These are phyloP conservation scores for Bembecia ichneumoniformis DNA, from an alignment of 2,888 invertebrate species.

Conservation along the genomic window DNA sequence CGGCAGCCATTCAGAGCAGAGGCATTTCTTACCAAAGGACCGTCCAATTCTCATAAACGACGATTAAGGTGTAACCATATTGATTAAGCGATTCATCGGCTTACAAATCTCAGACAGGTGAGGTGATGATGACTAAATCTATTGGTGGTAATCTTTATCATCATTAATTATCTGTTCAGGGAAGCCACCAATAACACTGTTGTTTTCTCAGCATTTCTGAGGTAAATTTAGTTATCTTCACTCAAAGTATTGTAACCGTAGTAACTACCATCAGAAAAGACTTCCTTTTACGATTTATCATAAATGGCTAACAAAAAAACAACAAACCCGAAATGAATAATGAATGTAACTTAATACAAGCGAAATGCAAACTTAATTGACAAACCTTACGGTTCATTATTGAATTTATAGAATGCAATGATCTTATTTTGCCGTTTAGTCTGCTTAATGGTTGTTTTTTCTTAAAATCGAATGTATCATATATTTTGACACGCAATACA, in stretches of 20 bases:
- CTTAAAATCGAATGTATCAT: slow-evolving; percentile 48
- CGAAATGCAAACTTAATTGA: neutral
- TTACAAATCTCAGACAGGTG: neutral
- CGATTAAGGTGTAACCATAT: slow-evolving; percentile 38
- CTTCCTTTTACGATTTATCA: slow-evolving; percentile 9
- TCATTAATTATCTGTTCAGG: no score
- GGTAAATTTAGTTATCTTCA: no score
- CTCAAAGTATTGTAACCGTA: no score
- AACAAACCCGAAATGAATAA: neutral
- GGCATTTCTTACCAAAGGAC: slow-evolving; percentile 21
- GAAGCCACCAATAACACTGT: no score
- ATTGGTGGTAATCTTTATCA: no score
- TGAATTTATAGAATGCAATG: neutral
- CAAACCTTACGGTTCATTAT: neutral
- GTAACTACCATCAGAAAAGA: neutral
- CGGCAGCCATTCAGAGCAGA: slow-evolving; percentile 14
- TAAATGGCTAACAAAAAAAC: neutral
- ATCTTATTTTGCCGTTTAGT: slow-evolving; percentile 50
- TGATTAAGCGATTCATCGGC: slow-evolving; percentile 54
- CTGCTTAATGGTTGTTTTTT: slow-evolving; percentile 48
- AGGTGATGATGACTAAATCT: no score
- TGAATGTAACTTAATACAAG: neutral
- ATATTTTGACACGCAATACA: slow-evolving; percentile 60
- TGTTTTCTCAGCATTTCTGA: no score
- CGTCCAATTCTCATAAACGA: slow-evolving; percentile 29